Evolutionary conservation across 2,113 vertebrate species (phyloP).

Genomic region (Mellivora capensis): DNA sequence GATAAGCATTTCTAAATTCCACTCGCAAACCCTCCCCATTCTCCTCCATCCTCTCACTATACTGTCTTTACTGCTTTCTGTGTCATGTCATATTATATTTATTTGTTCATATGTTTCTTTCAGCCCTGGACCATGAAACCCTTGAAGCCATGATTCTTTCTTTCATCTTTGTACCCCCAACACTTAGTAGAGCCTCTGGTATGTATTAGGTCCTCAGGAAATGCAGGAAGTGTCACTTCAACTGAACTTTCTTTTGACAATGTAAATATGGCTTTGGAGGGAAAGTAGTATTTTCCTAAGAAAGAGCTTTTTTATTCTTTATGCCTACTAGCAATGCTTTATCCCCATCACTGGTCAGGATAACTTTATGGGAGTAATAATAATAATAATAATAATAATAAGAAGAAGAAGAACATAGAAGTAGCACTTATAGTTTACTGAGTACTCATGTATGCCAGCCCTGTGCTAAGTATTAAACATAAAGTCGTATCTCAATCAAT

Average conservation of each 20-base stretch:
- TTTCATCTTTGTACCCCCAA: neutral
- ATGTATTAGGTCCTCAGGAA: neutral
- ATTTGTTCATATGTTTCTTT: neutral
- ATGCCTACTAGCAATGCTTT: neutral
- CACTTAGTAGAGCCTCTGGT: neutral
- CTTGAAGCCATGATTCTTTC: neutral
- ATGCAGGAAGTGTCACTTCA: neutral
- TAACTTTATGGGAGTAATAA: neutral
- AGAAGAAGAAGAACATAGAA: neutral
- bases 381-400: neutral
- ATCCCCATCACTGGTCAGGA: neutral
- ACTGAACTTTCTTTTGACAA: neutral
- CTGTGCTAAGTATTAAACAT: neutral
- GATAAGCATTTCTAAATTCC: neutral
- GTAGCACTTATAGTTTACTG: neutral
- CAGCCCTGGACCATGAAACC: neutral
- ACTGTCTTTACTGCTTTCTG: neutral
- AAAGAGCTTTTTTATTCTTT: neutral
- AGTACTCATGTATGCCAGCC: neutral
- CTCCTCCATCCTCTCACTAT: neutral
- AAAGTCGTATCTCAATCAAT: neutral
- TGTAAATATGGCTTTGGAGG: neutral
- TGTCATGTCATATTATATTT: neutral
- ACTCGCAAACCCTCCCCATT: fast-evolving
- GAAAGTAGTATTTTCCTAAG: neutral